phyloP scores from a whole-genome alignment of 2,888 invertebrate genomes.

The Lasioglossum figueresi region DNA sequence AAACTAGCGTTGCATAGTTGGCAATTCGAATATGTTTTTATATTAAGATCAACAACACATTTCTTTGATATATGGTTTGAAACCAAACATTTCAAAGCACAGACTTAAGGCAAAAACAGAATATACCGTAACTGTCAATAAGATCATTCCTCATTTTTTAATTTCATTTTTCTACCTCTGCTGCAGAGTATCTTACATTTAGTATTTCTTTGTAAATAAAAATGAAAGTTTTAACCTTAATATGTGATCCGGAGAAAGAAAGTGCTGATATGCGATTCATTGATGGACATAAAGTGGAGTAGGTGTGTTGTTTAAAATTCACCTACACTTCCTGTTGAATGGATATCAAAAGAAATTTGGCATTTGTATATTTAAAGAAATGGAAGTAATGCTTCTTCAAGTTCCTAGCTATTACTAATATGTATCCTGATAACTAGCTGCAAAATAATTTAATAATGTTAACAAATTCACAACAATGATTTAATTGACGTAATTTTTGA shows the following conservation, averaged over 20 bases:
- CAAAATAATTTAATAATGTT: slow-evolving; percentile 66
- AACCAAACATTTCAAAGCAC: slow-evolving; percentile 15
- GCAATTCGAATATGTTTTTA: slow-evolving; percentile 58
- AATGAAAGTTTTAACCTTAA: slow-evolving; percentile 53
- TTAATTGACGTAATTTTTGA: slow-evolving; percentile 57
- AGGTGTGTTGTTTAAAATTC: slow-evolving; percentile 52
- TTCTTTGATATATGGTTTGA: slow-evolving; percentile 46
- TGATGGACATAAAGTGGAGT: slow-evolving; percentile 44
- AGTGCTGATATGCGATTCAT: slow-evolving; percentile 49
- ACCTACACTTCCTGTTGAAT: slow-evolving; percentile 52
- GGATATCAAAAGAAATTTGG: slow-evolving; percentile 62
- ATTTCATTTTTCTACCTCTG: slow-evolving; percentile 65
- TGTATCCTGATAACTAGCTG: slow-evolving; percentile 68
- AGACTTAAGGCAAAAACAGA: slow-evolving; percentile 32
- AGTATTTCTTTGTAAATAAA: slow-evolving; percentile 60
- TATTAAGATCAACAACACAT: slow-evolving; percentile 50
- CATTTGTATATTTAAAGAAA: slow-evolving; percentile 67
- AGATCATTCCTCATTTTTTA: slow-evolving; percentile 59
- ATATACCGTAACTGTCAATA: slow-evolving; percentile 41
- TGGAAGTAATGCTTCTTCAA: slow-evolving; percentile 77
- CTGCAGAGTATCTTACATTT: slow-evolving; percentile 47
- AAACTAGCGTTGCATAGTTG: slow-evolving; percentile 57
- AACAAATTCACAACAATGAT: slow-evolving; percentile 57
- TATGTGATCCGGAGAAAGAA: slow-evolving; percentile 66
- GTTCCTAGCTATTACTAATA: slow-evolving; percentile 79